Base-by-base conservation (phyloP, 2,888 invertebrate species). In the Pammene fasciana region DNA sequence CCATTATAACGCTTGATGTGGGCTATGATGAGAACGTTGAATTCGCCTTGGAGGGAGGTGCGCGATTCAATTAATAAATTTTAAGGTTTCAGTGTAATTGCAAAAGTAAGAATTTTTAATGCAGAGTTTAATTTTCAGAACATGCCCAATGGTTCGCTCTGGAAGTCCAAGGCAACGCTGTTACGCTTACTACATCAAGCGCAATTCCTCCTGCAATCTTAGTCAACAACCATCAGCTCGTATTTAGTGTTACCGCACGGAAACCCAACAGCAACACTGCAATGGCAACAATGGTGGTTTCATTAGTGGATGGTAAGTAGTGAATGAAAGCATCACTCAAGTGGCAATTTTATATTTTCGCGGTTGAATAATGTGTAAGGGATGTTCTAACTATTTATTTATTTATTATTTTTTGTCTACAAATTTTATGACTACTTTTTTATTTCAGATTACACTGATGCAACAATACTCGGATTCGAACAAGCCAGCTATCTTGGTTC, bases 141-240 rank as follows among this genome's bases (percentile, higher is more conserved):
- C 45, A 73, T 5, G 43, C 79, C 0, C 76, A 76, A 52, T 80
- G 77, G 76, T 78, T 81, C 55, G 55, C 36, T 14, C 54, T 79
- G 41, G 41, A 46, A 11, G 68, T 45, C 9, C 36, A 50, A 13
- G 75, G 48, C 18, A 78, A 79, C 61, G 71, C 73, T 0, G 72
- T 71, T 2, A 74, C 61, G 26, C 48, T 82, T 48, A 62, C 26
- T 1, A 34, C 74, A 18, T 26, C 71, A 13, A 72, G 64, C 18
- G 67, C 77, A 1, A 77, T 83, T 45, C 80, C 82, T 5, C 65
- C 74, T 5, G 74, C 75, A n/a, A 74, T 80, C 1, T 18, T 81
- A 36, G 72, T 71, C 14, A 79, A 75, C 65, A 78, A 78, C 60
- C 75, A 75, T 26, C 78, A 78, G 46, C 71, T 82, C n/a, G 66